A percentile compares a stretch with the other conserved stretches of the same genome.
These are phyloP conservation scores for Agapostemon virescens DNA, from an alignment of 2,888 invertebrate genomes.

Conservation along the genomic window DNA sequence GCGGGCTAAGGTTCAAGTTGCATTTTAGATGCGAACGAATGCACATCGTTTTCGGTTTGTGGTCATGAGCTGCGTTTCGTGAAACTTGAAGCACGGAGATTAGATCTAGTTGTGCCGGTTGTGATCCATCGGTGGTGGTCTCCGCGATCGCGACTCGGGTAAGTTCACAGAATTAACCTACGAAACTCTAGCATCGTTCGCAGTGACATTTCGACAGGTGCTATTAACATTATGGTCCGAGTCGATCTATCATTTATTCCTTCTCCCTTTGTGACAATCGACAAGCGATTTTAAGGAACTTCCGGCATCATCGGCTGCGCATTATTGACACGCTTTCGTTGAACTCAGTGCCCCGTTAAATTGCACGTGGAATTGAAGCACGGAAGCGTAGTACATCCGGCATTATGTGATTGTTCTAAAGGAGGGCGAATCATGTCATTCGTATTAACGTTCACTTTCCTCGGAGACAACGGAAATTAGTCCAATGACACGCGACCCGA, in stretches of 20 bases:
- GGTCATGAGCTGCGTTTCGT: slow-evolving; percentile 59
- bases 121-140: slow-evolving; percentile 36
- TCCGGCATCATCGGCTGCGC: neutral
- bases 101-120: slow-evolving; percentile 37
- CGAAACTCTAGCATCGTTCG: neutral
- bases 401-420: slow-evolving; percentile 34
- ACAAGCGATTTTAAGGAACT: neutral
- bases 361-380: slow-evolving; percentile 50
- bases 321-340: slow-evolving; percentile 16
- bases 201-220: neutral
- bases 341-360: slow-evolving; percentile 13
- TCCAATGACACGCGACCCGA: neutral
- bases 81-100: slow-evolving; percentile 38
- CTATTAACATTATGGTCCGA: neutral
- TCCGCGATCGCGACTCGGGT: slow-evolving; percentile 27
- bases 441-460: slow-evolving; percentile 46
- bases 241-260: neutral
- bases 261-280: neutral
- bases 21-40: slow-evolving; percentile 79
- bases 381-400: slow-evolving; percentile 42
- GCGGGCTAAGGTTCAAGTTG: slow-evolving; percentile 79
- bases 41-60: slow-evolving; percentile 76
- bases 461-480: slow-evolving; percentile 38
- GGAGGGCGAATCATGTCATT: slow-evolving; percentile 29
- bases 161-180: slow-evolving; percentile 19